Evolutionary conservation across 2,113 vertebrate genomes (phyloP).

Genomic region (Rhinogobius similis): DNA sequence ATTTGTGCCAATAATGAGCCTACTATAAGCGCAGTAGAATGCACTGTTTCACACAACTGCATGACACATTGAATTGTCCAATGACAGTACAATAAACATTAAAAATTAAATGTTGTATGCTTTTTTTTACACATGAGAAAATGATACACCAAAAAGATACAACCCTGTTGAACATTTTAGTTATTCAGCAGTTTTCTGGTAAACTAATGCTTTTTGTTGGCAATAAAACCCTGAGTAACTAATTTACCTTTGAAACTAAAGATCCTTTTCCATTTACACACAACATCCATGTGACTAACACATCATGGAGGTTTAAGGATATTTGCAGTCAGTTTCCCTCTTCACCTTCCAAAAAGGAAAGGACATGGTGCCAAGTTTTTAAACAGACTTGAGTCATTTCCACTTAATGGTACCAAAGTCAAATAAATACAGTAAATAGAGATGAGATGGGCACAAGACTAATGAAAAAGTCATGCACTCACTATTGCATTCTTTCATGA

Average conservation of each 20-base stretch:
- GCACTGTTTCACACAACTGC: constrained; percentile 62
- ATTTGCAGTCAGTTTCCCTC: constrained; percentile 48
- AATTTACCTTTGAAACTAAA: constrained; percentile 56
- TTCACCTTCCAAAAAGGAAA: constrained; percentile 33
- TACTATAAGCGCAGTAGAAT: constrained; percentile 28
- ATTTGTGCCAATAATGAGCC: constrained; percentile 35
- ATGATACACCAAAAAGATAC: constrained; percentile 27
- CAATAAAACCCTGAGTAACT: constrained; percentile 82
- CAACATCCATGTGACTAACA: background rate
- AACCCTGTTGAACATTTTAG: constrained; percentile 64
- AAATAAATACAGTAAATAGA: constrained; percentile 17
- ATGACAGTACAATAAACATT: constrained; percentile 66
- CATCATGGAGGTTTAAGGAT: constrained; percentile 35
- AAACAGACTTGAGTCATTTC: constrained; percentile 41
- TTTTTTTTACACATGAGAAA: constrained; percentile 45
- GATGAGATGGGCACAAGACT: constrained; percentile 59
- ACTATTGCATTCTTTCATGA: constrained; percentile 65
- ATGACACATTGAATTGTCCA: too few relatives aligned
- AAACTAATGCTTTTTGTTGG: constrained; percentile 64
- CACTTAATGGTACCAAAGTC: constrained; percentile 50
- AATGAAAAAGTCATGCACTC: constrained; percentile 84
- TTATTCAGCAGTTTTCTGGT: constrained; percentile 69
- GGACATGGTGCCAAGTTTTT: constrained; percentile 32
- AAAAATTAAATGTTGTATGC: constrained; percentile 52
- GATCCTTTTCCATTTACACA: constrained; percentile 30